Base-by-base conservation (phyloP, 35 echinoderm and acorn worm species). In the Eucidaris tribuloides region DNA sequence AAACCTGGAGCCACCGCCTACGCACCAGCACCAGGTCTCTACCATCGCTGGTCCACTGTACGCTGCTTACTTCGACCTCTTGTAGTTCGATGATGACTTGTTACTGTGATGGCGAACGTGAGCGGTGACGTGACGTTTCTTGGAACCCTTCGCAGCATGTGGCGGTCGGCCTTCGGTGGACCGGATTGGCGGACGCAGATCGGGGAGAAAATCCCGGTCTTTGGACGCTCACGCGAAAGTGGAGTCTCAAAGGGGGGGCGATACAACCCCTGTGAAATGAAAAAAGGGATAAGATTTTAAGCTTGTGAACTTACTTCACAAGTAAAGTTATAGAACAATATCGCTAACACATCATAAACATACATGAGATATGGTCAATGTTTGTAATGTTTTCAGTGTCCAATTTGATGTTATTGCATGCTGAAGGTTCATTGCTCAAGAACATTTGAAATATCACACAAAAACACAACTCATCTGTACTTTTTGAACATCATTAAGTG, bases 251-350 rank as follows among this genome's bases (percentile, higher is more conserved):
- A 74, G 9, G 34, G 9, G 18, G 68, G n/a, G n/a, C n/a, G 68
- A 74, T 74, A 74, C 68, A 74, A 42, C 38, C 68, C 68, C 68
- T 74, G 68, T 19, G 9, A 44, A 74, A 24, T 35, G 24, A 43
- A 44, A 20, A 17, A 74, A 41, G 7, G 19, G 44, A 17, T n/a
- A n/a, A n/a, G n/a, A n/a, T n/a, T n/a, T n/a, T n/a, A n/a, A n/a
- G n/a, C n/a, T n/a, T n/a, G n/a, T n/a, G n/a, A n/a, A n/a, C n/a
- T n/a, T n/a, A n/a, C n/a, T n/a, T n/a, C n/a, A n/a, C n/a, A n/a
- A n/a, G n/a, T n/a, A n/a, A n/a, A n/a, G n/a, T n/a, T n/a, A n/a
- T n/a, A n/a, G n/a, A n/a, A n/a, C n/a, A n/a, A n/a, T n/a, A n/a
- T n/a, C n/a, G n/a, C n/a, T n/a, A n/a, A n/a, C n/a, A n/a, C n/a